phyloP scores from a whole-genome alignment of 2,797 vertebrate genomes.

The Rhabdophis nuchalis region DNA sequence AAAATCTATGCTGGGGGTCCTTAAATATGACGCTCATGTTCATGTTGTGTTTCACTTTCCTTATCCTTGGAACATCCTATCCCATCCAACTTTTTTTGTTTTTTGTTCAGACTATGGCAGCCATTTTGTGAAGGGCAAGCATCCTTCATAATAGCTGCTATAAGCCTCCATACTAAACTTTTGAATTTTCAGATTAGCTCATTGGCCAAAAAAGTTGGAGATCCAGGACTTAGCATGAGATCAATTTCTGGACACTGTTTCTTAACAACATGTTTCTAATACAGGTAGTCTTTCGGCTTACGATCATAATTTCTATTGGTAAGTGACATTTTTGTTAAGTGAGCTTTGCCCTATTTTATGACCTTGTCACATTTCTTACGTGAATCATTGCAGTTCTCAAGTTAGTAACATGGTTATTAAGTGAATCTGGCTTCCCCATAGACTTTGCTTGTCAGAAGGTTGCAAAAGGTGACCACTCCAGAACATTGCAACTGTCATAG shows the following conservation, averaged over 20 bases:
- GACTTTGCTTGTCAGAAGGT: neutral
- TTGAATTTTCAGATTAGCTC: neutral
- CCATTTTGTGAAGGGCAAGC: neutral
- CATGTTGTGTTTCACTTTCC: neutral
- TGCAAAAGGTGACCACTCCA: neutral
- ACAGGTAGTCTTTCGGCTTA: neutral
- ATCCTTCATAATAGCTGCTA: neutral
- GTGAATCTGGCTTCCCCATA: neutral
- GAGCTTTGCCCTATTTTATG: too few species aligned
- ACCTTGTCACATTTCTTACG: too few species aligned
- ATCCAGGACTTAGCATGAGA: neutral
- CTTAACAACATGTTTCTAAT: neutral
- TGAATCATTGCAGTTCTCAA: neutral
- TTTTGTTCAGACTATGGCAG: neutral
- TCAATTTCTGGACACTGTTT: neutral
- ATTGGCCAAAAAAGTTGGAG: neutral
- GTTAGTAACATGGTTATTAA: neutral
- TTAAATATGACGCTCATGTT: neutral
- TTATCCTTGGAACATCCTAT: neutral
- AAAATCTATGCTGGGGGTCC: neutral
- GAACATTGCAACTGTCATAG: neutral
- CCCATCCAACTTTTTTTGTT: neutral
- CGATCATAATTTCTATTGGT: too few species aligned
- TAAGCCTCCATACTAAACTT: neutral
- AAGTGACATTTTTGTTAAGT: too few species aligned